phyloP scores from a whole-genome alignment of 2,888 invertebrate genomes.

The Pseudococcus longispinus region DNA sequence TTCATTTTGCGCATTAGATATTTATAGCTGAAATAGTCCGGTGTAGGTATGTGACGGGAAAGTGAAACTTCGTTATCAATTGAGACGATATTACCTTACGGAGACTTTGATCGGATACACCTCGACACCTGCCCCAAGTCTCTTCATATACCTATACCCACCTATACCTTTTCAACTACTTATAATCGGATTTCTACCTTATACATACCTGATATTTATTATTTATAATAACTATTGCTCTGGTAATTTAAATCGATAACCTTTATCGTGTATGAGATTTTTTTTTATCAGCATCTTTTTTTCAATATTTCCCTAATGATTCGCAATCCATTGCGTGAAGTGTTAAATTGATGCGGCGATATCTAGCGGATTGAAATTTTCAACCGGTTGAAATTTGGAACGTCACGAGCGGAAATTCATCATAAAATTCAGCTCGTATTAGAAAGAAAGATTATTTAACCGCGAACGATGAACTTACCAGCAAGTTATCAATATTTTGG shows the following conservation, averaged over 20 bases:
- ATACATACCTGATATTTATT: conserved; percentile 24
- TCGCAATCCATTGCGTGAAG: not conserved
- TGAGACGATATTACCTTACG: not conserved
- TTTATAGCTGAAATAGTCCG: not conserved
- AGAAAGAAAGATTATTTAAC: not conserved
- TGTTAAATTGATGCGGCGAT: not conserved
- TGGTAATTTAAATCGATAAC: conserved; percentile 7
- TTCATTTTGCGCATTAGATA: not conserved
- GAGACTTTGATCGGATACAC: conserved; percentile 21
- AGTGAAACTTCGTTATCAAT: conserved; percentile 2
- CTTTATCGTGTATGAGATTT: not conserved
- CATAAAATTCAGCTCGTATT: not conserved
- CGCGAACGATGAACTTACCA: not conserved
- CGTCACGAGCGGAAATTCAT: not conserved
- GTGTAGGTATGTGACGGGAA: not conserved
- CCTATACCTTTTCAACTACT: not conserved
- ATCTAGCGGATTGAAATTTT: not conserved
- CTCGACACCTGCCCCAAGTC: not conserved
- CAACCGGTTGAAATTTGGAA: not conserved
- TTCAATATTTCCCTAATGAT: conserved; percentile 32
- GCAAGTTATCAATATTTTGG: not conserved
- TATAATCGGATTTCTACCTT: not conserved
- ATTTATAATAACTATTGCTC: conserved; percentile 40
- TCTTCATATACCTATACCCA: not conserved
- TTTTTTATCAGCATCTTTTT: conserved; percentile 36